These are phyloP conservation scores for Eustalomyia histrio DNA, from an alignment of 2,888 invertebrate genomes.

Conservation along the genomic window DNA sequence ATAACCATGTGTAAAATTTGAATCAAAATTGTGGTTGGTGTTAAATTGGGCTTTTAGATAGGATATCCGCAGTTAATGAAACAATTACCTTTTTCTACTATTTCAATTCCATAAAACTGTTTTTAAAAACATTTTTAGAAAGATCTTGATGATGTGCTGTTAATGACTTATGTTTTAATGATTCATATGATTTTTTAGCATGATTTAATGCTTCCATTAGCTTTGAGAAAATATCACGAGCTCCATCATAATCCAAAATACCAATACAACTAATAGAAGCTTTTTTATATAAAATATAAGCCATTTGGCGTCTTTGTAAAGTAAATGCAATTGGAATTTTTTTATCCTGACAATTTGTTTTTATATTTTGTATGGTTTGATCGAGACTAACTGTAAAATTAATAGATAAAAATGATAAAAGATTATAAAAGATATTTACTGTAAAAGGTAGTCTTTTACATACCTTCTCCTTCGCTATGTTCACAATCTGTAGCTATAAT, in stretches of 20 bases:
- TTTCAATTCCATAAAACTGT: background rate
- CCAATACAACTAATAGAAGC: conserved; percentile 83
- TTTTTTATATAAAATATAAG: conserved; percentile 82
- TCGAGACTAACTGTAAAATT: conserved; percentile 81
- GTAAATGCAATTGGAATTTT: conserved; percentile 83
- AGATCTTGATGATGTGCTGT: background rate
- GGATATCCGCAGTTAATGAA: too few species aligned
- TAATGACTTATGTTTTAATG: background rate
- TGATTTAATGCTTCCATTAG: conserved; percentile 67
- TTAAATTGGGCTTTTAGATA: too few species aligned
- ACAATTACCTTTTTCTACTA: background rate
- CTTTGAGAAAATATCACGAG: conserved; percentile 79
- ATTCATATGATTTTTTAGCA: conserved; percentile 53
- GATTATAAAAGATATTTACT: background rate
- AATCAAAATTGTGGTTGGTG: too few species aligned
- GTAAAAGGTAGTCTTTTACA: conserved; percentile 8
- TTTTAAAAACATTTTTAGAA: background rate
- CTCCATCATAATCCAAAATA: conserved; percentile 83
- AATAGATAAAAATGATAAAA: conserved; percentile 12
- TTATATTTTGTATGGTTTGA: conserved; percentile 81
- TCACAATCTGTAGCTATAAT: conserved; percentile 85
- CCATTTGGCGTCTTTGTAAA: conserved; percentile 81
- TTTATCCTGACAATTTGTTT: conserved; percentile 80
- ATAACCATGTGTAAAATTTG: too few species aligned
- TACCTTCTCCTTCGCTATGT: conserved; percentile 73